Conservation (phyloP, 2,888 invertebrate genomes). For the Galeruca laticollis region DNA sequence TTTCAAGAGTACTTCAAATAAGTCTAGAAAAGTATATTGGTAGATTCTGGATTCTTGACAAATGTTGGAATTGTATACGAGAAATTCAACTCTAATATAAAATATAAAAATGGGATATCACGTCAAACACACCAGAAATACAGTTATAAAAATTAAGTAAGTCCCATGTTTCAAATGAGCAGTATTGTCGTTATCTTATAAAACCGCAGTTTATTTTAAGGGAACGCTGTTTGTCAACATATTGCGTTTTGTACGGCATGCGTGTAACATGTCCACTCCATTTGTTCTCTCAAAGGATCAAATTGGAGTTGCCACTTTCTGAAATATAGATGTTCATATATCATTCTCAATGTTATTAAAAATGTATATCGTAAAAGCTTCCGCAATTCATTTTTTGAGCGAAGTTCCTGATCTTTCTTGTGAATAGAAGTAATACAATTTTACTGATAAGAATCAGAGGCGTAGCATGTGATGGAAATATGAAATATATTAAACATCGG, state of each 20-base stretch:
- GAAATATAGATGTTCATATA: slow-evolving; percentile 34
- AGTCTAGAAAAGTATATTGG: no score
- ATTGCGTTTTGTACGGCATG: slow-evolving; percentile 49
- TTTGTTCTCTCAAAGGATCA: slow-evolving; percentile 38
- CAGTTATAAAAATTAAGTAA: background rate
- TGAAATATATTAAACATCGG: no score
- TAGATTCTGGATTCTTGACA: no score
- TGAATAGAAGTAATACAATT: background rate
- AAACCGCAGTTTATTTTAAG: background rate
- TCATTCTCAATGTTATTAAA: slow-evolving; percentile 18
- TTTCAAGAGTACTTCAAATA: no score
- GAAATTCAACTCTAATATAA: no score
- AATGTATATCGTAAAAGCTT: slow-evolving; percentile 21
- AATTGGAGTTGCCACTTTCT: slow-evolving; percentile 41
- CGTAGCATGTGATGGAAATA: background rate
- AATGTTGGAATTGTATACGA: no score
- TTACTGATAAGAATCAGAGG: background rate
- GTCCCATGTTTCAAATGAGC: background rate
- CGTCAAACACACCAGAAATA: no score
- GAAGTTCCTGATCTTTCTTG: background rate
- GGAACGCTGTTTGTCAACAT: slow-evolving; percentile 44
- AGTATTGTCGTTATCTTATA: background rate
- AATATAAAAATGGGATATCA: no score
- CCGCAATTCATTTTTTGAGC: slow-evolving; percentile 14
- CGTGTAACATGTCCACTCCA: slow-evolving; percentile 42